Conservation (phyloP, 2,113 vertebrate genomes). For the Pollimyrus isidori region DNA sequence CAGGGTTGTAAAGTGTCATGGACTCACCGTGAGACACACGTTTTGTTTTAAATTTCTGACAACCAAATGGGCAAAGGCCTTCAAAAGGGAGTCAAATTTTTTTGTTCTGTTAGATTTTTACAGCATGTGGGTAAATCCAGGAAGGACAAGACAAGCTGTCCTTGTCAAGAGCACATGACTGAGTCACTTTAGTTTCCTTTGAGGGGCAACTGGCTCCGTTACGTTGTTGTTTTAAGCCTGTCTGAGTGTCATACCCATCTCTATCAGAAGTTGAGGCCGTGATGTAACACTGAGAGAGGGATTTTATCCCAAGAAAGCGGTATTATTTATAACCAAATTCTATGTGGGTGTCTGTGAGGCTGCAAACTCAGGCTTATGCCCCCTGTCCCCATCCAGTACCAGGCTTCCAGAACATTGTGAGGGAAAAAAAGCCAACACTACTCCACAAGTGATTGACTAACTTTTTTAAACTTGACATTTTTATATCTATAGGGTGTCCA, state of each 20-base stretch:
- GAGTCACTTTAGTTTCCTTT: neutral
- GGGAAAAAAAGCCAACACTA: neutral
- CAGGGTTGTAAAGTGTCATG: no score
- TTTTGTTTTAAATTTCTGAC: neutral
- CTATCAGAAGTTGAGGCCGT: neutral
- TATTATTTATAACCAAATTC: neutral
- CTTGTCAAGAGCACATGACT: neutral
- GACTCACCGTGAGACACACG: no score
- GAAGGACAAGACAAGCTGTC: neutral
- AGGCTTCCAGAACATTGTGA: neutral
- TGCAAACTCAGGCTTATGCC: neutral
- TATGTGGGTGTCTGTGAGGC: neutral
- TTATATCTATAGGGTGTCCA: neutral
- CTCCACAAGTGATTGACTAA: neutral
- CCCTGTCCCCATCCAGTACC: neutral
- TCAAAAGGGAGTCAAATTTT: neutral
- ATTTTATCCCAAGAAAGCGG: neutral
- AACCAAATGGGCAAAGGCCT: neutral
- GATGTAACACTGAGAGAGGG: neutral
- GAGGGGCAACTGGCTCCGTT: neutral
- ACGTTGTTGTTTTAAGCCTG: neutral
- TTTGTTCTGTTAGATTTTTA: neutral
- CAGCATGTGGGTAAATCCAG: neutral
- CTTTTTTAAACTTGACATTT: neutral
- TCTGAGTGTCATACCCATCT: neutral